Base-by-base conservation (phyloP, 2,888 invertebrate genomes). In the Catocala nupta region DNA sequence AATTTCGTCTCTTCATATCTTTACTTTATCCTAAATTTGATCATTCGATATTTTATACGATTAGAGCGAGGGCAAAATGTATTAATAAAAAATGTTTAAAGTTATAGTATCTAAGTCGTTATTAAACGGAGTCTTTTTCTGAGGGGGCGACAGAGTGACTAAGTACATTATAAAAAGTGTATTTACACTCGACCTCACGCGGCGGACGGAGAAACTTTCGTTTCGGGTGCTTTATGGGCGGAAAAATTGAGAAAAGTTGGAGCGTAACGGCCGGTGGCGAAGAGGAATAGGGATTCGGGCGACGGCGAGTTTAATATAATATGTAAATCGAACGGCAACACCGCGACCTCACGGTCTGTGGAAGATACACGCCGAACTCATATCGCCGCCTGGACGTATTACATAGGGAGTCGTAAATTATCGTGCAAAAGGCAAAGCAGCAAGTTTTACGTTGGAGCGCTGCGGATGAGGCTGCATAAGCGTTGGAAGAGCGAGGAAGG, bases 241-340 rank as follows among this genome's bases (percentile, higher is more conserved):
- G 92, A 94, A 93, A 93, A 93, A 93, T 94, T 93, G 91, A 88
- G 93, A 93, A 94, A 94, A 94, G 94, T 93, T 93, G 85, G 87
- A 89, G 88, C 91, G 91, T 92, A 92, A 93, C 93, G 92, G 93
- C 90, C 93, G 92, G 91, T 90, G 88, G 90, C 89, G 88, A 85
- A 84, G 88, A 86, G 85, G 85, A 84, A 83, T 84, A 82, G 86
- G 87, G 89, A 86, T 86, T 78, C 80, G 80, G 82, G 81, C 86
- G 86, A 81, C 85, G 90, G 84, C 78, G 88, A 89, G 81, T 94
- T 94, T 94, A 94, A 94, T 94, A 94, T 94, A 94, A 93, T 93
- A 94, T 94, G 94, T 90, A 93, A 93, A 94, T 94, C 90, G 90
- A 90, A 91, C 88, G 90, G 86, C 87, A 85, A 84, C 87, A 85